Percentiles rank a stretch among this genome's conserved stretches.
Evolutionary conservation across 1,140 invertebrate genomes (phyloP).

Genomic region (Laodelphax striatellus): DNA sequence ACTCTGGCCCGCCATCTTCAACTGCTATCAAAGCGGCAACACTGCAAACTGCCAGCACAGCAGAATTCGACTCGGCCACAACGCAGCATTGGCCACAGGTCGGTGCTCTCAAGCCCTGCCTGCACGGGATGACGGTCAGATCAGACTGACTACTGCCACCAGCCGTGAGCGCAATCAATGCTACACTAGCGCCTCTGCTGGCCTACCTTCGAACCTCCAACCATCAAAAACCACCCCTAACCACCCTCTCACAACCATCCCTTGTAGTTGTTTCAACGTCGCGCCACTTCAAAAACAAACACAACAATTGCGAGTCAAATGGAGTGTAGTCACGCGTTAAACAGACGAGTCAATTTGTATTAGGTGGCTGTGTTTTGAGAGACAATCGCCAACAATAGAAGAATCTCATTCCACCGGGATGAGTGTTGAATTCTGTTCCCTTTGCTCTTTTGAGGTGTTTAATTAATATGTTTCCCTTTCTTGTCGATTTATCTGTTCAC

Average conservation of each 20-base stretch:
- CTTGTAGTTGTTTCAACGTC: not conserved
- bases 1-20: constrained; percentile 38
- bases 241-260: not conserved
- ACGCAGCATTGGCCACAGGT: constrained; percentile 29
- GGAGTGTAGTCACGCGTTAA: too few species aligned
- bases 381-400: too few species aligned
- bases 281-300: not conserved
- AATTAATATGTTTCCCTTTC: too few species aligned
- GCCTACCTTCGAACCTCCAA: constrained; percentile 4
- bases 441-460: too few species aligned
- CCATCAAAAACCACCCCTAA: not conserved
- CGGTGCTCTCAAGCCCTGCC: not conserved
- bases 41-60: too few species aligned
- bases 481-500: too few species aligned
- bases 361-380: too few species aligned
- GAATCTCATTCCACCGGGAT: too few species aligned
- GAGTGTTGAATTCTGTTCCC: too few species aligned
- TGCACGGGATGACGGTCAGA: not conserved
- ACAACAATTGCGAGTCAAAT: too few species aligned
- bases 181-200: constrained; percentile 9
- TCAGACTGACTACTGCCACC: not conserved
- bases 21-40: constrained; percentile 2
- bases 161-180: constrained; percentile 6
- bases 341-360: too few species aligned
- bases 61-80: constrained; percentile 26